phyloP scores from a whole-genome alignment of 1,140 invertebrate genomes.

The Lordiphosa stackelbergi region DNA sequence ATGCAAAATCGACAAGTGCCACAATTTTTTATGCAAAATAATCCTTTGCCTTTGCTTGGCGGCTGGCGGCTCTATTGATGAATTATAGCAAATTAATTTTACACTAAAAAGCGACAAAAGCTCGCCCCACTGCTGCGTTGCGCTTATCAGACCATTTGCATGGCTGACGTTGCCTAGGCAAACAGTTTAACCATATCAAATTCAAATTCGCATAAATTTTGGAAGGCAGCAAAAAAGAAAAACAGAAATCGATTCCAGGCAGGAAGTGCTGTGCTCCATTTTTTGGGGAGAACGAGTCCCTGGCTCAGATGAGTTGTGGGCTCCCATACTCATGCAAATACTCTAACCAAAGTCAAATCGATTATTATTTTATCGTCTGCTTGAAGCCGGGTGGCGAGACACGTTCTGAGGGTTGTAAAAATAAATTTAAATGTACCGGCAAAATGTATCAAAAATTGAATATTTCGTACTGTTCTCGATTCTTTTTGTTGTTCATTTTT shows the following conservation, averaged over 20 bases:
- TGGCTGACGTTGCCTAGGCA: constrained; percentile 65
- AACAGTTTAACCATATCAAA: constrained; percentile 71
- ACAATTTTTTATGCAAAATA: constrained; percentile 69
- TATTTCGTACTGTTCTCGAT: constrained; percentile 31
- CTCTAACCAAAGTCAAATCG: constrained; percentile 65
- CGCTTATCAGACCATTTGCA: constrained; percentile 64
- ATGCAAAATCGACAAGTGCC: constrained; percentile 65
- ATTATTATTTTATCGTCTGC: constrained; percentile 69
- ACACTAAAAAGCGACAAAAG: constrained; percentile 60
- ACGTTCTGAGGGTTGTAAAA: constrained; percentile 50
- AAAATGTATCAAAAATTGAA: constrained; percentile 67
- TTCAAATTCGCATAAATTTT: constrained; percentile 71
- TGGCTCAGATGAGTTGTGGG: constrained; percentile 39
- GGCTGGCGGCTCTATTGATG: constrained; percentile 45
- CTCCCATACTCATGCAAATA: constrained; percentile 13
- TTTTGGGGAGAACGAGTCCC: constrained; percentile 15
- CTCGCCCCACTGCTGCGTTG: constrained; percentile 13
- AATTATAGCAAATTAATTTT: constrained; percentile 73
- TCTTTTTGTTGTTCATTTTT: constrained; percentile 7
- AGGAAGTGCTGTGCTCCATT: constrained; percentile 56
- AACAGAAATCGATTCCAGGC: constrained; percentile 58
- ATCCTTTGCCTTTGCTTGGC: constrained; percentile 43
- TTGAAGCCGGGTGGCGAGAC: constrained; percentile 20
- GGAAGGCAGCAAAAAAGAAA: constrained; percentile 9
- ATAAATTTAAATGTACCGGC: constrained; percentile 65